Conservation (phyloP, 2,113 vertebrate genomes). For the Albula goreensis region DNA sequence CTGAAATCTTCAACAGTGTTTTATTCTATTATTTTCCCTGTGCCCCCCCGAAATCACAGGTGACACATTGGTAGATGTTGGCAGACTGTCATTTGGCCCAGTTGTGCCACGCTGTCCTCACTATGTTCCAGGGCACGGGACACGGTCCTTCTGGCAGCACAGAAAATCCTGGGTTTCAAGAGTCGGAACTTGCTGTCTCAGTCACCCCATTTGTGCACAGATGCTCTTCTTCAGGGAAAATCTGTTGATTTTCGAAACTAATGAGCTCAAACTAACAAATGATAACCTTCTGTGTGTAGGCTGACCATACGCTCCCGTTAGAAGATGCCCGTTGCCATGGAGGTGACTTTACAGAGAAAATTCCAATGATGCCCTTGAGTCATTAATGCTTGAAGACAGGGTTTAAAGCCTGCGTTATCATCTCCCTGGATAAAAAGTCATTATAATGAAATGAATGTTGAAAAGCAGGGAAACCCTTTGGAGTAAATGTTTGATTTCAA, state of each 20-base stretch:
- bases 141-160: background rate
- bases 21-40: background rate
- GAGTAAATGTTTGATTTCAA: background rate
- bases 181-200: background rate
- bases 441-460: background rate
- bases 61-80: background rate
- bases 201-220: background rate
- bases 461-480: background rate
- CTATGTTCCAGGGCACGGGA: background rate
- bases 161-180: background rate
- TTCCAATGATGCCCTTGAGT: constrained; percentile 4
- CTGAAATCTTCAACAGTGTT: too few relatives aligned
- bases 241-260: constrained; percentile 35
- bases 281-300: background rate
- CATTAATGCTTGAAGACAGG: background rate
- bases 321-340: constrained; percentile 36
- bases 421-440: background rate
- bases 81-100: background rate
- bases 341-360: constrained; percentile 14
- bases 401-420: background rate
- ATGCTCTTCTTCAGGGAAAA: background rate
- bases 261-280: constrained; percentile 30
- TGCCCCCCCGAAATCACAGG: background rate
- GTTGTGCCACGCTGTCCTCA: background rate
- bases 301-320: constrained; percentile 2